Evolutionary conservation across 2,797 vertebrate species (phyloP).

Genomic region (Epinephelus awoara): DNA sequence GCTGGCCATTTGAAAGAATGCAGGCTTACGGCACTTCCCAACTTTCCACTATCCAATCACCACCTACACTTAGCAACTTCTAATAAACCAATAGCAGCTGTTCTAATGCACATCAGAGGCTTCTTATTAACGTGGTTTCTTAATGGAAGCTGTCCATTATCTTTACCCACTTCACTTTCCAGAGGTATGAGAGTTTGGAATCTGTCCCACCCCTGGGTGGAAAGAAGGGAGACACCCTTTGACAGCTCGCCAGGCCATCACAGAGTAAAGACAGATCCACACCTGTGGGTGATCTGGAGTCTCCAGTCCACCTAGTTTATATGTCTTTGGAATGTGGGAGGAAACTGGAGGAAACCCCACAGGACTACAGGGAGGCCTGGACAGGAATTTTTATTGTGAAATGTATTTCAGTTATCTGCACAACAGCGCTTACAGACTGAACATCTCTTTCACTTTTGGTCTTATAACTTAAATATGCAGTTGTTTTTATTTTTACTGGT

Average conservation of each 20-base stretch:
- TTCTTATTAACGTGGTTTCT: background rate
- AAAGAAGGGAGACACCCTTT: constrained; percentile 20
- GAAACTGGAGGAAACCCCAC: constrained; percentile 20
- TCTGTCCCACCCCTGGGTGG: constrained; percentile 8
- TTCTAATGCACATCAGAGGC: background rate
- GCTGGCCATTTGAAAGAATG: too few species aligned
- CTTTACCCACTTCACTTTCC: constrained; percentile 1
- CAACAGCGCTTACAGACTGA: background rate
- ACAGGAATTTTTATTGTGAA: background rate
- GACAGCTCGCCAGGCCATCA: constrained; percentile 23
- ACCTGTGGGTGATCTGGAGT: constrained; percentile 32
- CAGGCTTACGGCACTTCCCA: too few species aligned
- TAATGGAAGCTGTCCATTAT: background rate
- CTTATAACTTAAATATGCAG: background rate
- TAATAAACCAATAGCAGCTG: background rate
- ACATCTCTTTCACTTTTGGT: background rate
- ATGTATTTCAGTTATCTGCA: background rate
- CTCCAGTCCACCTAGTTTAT: constrained; percentile 26
- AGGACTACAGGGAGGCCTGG: background rate
- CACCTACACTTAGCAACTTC: background rate
- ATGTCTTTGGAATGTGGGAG: constrained; percentile 36
- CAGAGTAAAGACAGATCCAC: constrained; percentile 26
- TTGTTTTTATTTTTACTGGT: background rate
- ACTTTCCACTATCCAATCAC: too few species aligned
- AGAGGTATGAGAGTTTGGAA: constrained; percentile 16